Percentiles rank a stretch among this genome's conserved stretches.
Evolutionary conservation across 2,113 vertebrate species (phyloP).

Genomic region (Blennius ocellaris): DNA sequence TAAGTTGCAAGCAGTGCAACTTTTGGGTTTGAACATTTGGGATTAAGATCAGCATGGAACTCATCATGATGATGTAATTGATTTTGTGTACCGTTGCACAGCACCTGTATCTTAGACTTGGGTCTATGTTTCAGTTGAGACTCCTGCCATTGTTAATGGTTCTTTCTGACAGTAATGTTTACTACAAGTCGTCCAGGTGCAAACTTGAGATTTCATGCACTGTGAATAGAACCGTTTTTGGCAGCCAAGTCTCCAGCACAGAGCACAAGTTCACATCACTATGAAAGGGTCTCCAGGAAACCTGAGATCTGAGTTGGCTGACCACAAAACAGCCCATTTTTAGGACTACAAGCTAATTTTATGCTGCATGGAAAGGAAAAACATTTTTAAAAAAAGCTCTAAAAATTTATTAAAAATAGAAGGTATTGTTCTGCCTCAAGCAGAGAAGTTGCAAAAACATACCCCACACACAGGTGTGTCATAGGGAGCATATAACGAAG

Average conservation of each 20-base stretch:
- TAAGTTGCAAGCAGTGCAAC: too few relatives aligned
- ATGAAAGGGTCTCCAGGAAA: background rate
- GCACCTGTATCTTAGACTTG: too few relatives aligned
- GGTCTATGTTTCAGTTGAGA: too few relatives aligned
- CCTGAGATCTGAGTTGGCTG: too few relatives aligned
- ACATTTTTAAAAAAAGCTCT: background rate
- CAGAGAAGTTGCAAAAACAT: background rate
- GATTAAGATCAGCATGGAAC: background rate
- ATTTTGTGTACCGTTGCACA: too few relatives aligned
- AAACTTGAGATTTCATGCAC: background rate
- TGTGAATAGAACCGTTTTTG: background rate
- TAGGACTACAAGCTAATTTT: background rate
- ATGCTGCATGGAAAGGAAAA: background rate
- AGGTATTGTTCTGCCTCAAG: background rate
- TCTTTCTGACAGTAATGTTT: background rate
- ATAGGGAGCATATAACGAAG: background rate
- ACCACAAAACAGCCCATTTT: background rate
- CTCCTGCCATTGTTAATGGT: background rate
- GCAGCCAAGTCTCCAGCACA: background rate
- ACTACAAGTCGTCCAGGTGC: background rate
- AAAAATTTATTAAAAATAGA: background rate
- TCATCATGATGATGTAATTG: background rate
- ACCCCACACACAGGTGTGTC: background rate
- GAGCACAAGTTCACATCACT: background rate
- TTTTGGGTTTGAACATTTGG: too few relatives aligned